Conservation (phyloP, 1,140 invertebrate species). For the Drosophila kepulauana region DNA sequence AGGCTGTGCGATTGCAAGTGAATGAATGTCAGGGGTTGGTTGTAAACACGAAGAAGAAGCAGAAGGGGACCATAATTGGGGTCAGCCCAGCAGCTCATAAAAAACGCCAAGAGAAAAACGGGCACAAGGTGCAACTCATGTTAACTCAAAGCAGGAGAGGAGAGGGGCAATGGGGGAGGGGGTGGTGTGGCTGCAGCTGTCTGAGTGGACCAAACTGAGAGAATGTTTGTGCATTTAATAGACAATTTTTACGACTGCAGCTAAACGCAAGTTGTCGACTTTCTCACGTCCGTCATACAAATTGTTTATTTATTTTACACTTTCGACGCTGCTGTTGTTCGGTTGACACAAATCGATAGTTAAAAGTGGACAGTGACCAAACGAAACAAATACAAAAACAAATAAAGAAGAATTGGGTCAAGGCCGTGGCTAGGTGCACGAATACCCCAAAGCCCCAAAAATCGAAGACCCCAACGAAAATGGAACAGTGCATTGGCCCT, state of each 20-base stretch:
- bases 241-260: background rate
- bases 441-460: background rate
- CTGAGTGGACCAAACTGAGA: background rate
- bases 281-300: slow-evolving; percentile 27
- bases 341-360: slow-evolving; percentile 31
- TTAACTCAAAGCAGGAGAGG: background rate
- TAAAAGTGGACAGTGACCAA: slow-evolving; percentile 15
- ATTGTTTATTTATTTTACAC: slow-evolving; percentile 13
- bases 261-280: slow-evolving; percentile 24
- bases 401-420: slow-evolving; percentile 15
- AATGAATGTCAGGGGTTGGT: slow-evolving; percentile 1
- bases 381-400: background rate
- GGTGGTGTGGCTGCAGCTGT: too few relatives aligned
- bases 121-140: slow-evolving; percentile 13
- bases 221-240: slow-evolving; percentile 16
- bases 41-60: slow-evolving; percentile 6
- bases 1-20: slow-evolving; percentile 31
- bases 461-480: slow-evolving; percentile 2
- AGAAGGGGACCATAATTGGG: slow-evolving; percentile 34
- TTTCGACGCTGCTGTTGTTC: background rate
- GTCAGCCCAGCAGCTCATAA: slow-evolving; percentile 60
- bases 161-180: background rate
- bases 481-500: slow-evolving; percentile 28
- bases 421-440: slow-evolving; percentile 4
- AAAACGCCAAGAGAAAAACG: slow-evolving; percentile 35